These are phyloP conservation scores for Cataglyphis hispanica DNA, from an alignment of 1,140 invertebrate genomes.

Conservation along the genomic window DNA sequence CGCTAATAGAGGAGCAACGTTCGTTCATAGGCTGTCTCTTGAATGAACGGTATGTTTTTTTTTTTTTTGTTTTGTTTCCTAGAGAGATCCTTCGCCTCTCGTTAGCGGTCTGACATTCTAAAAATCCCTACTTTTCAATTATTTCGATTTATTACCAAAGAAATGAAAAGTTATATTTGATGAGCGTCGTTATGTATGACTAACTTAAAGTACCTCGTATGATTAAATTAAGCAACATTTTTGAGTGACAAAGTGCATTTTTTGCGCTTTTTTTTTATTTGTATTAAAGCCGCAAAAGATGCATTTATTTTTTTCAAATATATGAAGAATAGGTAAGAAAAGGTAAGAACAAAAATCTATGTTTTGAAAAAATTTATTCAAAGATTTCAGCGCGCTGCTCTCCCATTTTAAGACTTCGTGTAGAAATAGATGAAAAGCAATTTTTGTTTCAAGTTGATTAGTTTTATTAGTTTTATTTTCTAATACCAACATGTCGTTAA, in stretches of 20 bases:
- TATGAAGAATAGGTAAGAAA: background rate
- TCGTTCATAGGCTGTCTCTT: constrained; percentile 40
- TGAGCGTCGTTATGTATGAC: background rate
- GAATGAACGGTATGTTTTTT: constrained; percentile 9
- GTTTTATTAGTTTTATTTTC: background rate
- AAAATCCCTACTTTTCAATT: constrained; percentile 40
- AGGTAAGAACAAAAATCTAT: background rate
- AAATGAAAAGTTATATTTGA: constrained; percentile 2
- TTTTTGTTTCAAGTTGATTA: background rate
- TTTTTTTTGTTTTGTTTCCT: background rate
- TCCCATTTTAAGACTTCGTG: background rate
- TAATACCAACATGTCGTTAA: background rate
- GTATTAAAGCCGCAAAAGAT: background rate
- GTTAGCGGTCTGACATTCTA: constrained; percentile 18
- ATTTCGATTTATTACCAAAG: constrained; percentile 45
- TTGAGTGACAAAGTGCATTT: background rate
- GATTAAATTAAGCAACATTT: constrained; percentile 22
- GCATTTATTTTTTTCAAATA: background rate
- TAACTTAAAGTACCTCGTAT: constrained; percentile 7
- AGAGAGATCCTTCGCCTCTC: constrained; percentile 3
- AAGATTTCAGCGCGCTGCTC: background rate
- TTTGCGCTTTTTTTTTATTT: background rate
- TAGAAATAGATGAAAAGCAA: background rate
- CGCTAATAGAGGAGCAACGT: constrained; percentile 54
- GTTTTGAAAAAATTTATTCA: background rate